Evolutionary conservation across 2,113 vertebrate species (phyloP).

Genomic region (Callopanchax toddi): DNA sequence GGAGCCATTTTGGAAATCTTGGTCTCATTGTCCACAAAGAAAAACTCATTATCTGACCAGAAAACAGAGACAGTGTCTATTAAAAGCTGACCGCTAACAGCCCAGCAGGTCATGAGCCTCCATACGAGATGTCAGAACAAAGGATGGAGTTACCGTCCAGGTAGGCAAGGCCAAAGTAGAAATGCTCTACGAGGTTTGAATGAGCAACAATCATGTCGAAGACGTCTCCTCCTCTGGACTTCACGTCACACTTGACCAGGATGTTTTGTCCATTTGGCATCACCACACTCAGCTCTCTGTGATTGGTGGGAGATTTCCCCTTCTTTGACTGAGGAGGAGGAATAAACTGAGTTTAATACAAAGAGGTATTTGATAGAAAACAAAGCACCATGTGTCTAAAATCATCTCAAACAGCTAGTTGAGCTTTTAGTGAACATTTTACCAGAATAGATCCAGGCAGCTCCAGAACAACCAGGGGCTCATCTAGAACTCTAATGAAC

Average conservation of each 20-base stretch:
- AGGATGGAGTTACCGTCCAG: constrained; percentile 78
- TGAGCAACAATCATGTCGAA: constrained; percentile 86
- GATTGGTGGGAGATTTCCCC: constrained; percentile 83
- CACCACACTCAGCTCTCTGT: constrained; percentile 85
- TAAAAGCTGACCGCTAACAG: too few relatives aligned
- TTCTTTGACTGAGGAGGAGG: constrained; percentile 82
- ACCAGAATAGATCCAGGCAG: constrained; percentile 89
- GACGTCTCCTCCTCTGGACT: constrained; percentile 83
- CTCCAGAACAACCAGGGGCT: constrained; percentile 82
- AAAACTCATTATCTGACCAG: constrained; percentile 87
- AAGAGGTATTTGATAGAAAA: background rate
- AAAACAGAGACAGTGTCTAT: constrained; percentile 15
- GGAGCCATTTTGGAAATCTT: constrained; percentile 89
- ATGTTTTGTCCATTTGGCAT: constrained; percentile 87
- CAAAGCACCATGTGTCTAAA: too few relatives aligned
- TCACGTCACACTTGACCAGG: constrained; percentile 87
- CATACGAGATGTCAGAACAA: too few relatives aligned
- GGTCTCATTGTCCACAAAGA: constrained; percentile 88
- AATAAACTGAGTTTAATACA: background rate
- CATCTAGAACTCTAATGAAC: constrained; percentile 83
- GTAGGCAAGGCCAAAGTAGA: constrained; percentile 90
- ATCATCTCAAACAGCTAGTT: too few relatives aligned
- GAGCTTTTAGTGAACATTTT: too few relatives aligned
- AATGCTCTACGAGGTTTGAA: constrained; percentile 84
- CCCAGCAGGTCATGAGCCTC: too few relatives aligned